Conservation (phyloP, 2,113 vertebrate genomes). For the Actinemys pallida region DNA sequence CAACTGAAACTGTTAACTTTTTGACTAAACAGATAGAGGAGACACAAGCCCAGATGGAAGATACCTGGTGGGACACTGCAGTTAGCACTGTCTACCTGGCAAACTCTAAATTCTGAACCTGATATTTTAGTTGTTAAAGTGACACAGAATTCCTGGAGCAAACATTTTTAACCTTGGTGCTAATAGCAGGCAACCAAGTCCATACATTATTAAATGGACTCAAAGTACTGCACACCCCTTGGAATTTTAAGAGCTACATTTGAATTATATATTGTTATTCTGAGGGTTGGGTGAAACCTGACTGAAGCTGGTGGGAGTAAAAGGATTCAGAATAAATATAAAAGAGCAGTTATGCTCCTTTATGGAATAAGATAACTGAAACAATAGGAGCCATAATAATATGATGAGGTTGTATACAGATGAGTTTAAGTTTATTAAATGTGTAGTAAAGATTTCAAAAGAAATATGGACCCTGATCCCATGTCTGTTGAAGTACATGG, state of each 20-base stretch:
- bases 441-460: background rate
- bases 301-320: background rate
- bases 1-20: background rate
- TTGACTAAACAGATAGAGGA: background rate
- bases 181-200: background rate
- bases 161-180: constrained; percentile 7
- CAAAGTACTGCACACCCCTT: background rate
- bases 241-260: constrained; percentile 37
- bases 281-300: background rate
- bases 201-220: background rate
- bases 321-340: background rate
- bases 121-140: background rate
- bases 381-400: background rate
- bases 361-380: background rate
- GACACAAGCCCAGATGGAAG: background rate
- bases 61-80: background rate
- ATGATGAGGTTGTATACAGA: background rate
- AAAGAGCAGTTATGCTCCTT: background rate
- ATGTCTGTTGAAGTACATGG: background rate
- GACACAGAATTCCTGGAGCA: background rate
- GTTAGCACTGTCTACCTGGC: background rate
- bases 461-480: too few relatives aligned
- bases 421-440: background rate
- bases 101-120: background rate
- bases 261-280: background rate